A percentile compares a stretch with the other conserved stretches of the same genome.
These are phyloP conservation scores for Psilopsiagon aurifrons DNA, from an alignment of 2,113 vertebrate genomes.

Conservation along the genomic window DNA sequence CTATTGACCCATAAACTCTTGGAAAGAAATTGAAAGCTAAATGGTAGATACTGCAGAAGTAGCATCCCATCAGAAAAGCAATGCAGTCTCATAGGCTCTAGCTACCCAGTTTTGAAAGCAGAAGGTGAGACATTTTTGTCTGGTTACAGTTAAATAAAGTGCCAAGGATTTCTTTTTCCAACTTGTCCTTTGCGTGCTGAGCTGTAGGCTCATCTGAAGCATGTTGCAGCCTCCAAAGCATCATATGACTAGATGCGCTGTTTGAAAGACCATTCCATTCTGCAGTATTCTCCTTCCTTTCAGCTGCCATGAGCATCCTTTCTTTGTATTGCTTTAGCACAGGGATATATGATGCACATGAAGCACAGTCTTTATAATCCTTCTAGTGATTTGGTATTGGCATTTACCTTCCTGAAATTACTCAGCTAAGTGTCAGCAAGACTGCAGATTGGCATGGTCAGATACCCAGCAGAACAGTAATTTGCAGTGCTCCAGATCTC, in stretches of 20 bases:
- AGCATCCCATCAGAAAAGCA: slow-evolving; percentile 19
- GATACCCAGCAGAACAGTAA: background rate
- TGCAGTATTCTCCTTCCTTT: background rate
- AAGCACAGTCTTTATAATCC: background rate
- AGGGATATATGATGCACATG: fast-evolving
- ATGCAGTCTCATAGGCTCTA: background rate
- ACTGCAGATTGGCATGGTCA: background rate
- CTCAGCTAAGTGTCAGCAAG: background rate
- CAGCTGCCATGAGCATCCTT: background rate
- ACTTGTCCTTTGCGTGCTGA: background rate
- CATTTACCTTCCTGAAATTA: background rate
- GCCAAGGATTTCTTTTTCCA: background rate
- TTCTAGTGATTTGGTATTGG: background rate
- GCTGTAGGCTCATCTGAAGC: background rate
- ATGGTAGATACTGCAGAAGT: background rate
- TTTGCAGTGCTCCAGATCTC: background rate
- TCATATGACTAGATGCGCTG: background rate
- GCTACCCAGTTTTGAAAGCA: background rate
- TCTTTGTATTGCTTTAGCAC: background rate
- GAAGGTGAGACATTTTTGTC: background rate
- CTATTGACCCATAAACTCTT: slow-evolving; percentile 55
- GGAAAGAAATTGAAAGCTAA: slow-evolving; percentile 58
- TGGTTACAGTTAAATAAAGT: background rate
- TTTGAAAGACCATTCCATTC: background rate
- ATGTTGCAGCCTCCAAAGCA: background rate